Percentiles rank a stretch among this genome's conserved stretches.
These are phyloP conservation scores for Hartigia nigra DNA, from an alignment of 2,888 invertebrate species.

Conservation along the genomic window DNA sequence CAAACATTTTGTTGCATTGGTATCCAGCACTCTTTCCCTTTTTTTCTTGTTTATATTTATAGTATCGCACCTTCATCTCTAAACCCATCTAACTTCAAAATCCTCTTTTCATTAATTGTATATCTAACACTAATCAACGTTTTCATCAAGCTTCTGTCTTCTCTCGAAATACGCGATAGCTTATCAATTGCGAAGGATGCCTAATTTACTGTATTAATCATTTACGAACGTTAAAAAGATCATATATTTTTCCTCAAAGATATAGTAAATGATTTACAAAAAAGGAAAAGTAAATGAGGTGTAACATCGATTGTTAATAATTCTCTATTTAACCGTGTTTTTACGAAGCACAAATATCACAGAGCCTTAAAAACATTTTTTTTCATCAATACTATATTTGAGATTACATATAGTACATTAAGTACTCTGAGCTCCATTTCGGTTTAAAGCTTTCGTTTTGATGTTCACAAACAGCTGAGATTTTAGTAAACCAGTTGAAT, in stretches of 20 bases:
- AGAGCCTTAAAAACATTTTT: not conserved
- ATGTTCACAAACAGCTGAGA: not conserved
- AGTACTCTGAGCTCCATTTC: not conserved
- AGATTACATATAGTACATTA: not conserved
- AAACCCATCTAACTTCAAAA: not conserved
- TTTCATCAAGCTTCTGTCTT: not conserved
- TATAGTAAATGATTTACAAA: not conserved
- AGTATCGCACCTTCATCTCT: not conserved
- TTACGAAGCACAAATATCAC: not conserved
- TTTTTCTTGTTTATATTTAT: not conserved
- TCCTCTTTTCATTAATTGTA: not conserved
- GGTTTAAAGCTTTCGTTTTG: not conserved
- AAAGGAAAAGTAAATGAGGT: not conserved
- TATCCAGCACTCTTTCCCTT: slow-evolving; percentile 6
- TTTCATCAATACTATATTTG: not conserved
- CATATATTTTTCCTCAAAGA: not conserved
- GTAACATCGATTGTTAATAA: not conserved
- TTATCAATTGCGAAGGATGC: not conserved
- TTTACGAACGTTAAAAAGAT: not conserved
- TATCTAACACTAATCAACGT: not conserved
- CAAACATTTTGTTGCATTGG: not conserved
- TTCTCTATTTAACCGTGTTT: not conserved
- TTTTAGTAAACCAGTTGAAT: not conserved
- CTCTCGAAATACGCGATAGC: not conserved
- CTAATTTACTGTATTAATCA: not conserved